Conservation (phyloP, 2,888 invertebrate species). For the Trichogramma dendrolimi region DNA sequence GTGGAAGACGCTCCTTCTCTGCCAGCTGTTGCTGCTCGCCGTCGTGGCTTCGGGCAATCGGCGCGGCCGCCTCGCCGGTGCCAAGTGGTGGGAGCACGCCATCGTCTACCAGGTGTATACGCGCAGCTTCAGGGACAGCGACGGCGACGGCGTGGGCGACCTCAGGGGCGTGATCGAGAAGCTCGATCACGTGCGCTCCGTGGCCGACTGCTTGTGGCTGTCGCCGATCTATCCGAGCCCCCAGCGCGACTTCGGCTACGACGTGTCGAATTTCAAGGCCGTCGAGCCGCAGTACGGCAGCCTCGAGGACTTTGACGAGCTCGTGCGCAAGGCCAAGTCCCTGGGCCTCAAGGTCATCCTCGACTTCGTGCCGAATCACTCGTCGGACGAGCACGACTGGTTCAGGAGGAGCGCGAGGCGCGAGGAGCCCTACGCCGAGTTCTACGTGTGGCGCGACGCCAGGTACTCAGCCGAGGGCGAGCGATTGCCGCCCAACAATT, state of each 20-base stretch:
- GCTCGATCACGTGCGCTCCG: constrained; percentile 57
- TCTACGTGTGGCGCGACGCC: constrained; percentile 69
- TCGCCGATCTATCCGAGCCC: constrained; percentile 69
- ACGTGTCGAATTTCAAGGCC: constrained; percentile 58
- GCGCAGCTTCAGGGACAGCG: constrained; percentile 80
- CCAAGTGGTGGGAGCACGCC: constrained; percentile 74
- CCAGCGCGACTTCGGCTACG: constrained; percentile 65
- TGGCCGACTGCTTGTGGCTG: constrained; percentile 65
- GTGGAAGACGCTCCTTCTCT: background rate
- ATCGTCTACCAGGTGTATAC: constrained; percentile 85
- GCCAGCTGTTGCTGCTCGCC: background rate
- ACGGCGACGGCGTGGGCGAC: constrained; percentile 52
- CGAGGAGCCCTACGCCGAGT: constrained; percentile 65
- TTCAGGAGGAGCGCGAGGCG: constrained; percentile 66
- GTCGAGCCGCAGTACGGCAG: constrained; percentile 60
- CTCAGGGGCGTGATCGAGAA: constrained; percentile 39
- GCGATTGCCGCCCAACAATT: constrained; percentile 53
- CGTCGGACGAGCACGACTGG: constrained; percentile 77
- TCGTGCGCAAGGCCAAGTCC: constrained; percentile 49
- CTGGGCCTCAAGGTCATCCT: constrained; percentile 50
- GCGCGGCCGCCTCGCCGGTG: too few relatives aligned
- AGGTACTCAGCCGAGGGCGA: constrained; percentile 45
- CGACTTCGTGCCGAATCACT: constrained; percentile 61
- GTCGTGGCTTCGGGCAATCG: too few relatives aligned
- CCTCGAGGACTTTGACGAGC: constrained; percentile 56